Evolutionary conservation across 2,888 invertebrate genomes (phyloP).

Genomic region (Caenorhabditis sp.): DNA sequence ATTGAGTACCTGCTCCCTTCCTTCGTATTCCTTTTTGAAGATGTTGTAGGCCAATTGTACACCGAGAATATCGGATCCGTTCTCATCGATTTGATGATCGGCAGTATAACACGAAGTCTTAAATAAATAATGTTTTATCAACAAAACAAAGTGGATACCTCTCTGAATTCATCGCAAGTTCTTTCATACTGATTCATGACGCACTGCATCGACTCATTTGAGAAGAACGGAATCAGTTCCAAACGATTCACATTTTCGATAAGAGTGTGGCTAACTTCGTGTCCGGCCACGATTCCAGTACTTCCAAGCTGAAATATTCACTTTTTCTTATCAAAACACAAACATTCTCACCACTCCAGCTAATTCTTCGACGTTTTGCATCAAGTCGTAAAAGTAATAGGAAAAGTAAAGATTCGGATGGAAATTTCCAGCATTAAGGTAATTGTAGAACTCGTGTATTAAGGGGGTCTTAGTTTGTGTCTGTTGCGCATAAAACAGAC

Average conservation of each 20-base stretch:
- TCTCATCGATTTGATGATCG: not conserved
- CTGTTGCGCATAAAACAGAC: too few relatives aligned
- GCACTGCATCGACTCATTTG: constrained; percentile 11
- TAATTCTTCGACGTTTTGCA: too few relatives aligned
- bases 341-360: too few relatives aligned
- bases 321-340: too few relatives aligned
- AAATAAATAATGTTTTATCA: not conserved
- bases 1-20: too few relatives aligned
- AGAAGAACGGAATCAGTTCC: constrained; percentile 6
- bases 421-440: too few relatives aligned
- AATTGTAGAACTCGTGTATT: too few relatives aligned
- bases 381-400: too few relatives aligned
- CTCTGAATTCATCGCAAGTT: constrained; percentile 13
- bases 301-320: constrained; percentile 25
- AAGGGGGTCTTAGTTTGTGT: too few relatives aligned
- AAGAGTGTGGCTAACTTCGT: constrained; percentile 23
- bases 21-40: not conserved
- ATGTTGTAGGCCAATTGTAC: constrained; percentile 5
- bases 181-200: constrained; percentile 14
- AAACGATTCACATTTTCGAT: not conserved
- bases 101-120: not conserved
- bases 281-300: constrained; percentile 17
- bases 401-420: too few relatives aligned
- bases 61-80: constrained; percentile 23
- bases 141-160: constrained; percentile 7